Evolutionary conservation across 2,888 invertebrate genomes (phyloP).

Genomic region (Cryptocephalus moraei): DNA sequence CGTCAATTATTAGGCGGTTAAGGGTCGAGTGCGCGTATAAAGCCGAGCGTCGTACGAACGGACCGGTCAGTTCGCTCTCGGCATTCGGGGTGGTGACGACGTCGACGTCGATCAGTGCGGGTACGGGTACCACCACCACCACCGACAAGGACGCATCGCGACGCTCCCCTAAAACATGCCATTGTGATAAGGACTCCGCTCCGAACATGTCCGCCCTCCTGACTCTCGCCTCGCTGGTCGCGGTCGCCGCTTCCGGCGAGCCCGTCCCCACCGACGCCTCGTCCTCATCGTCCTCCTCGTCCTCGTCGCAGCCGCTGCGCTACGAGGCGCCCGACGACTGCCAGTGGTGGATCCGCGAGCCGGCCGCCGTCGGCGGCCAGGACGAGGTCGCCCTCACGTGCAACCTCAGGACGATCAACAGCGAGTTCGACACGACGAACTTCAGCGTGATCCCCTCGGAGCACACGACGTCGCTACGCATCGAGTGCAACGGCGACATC

Average conservation of each 20-base stretch:
- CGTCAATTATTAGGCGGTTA: no score
- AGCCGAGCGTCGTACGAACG: slow-evolving; percentile 19
- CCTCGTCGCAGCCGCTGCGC: slow-evolving; percentile 33
- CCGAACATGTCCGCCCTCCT: no score
- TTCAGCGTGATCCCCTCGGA: slow-evolving; percentile 79
- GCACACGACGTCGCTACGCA: slow-evolving; percentile 66
- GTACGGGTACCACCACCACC: no score
- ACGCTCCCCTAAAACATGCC: no score
- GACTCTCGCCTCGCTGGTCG: slow-evolving; percentile 5
- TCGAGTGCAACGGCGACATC: slow-evolving; percentile 71
- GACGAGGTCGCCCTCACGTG: slow-evolving; percentile 70
- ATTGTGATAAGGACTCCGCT: no score
- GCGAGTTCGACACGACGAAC: slow-evolving; percentile 80
- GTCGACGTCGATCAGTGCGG: neutral
- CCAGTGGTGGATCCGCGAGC: slow-evolving; percentile 62
- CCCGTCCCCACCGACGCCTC: slow-evolving; percentile 28
- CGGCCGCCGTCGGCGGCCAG: slow-evolving; percentile 42
- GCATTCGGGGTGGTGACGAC: slow-evolving; percentile 14
- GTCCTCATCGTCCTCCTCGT: slow-evolving; percentile 34
- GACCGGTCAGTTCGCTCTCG: slow-evolving; percentile 18
- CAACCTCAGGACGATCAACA: slow-evolving; percentile 73
- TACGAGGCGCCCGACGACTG: slow-evolving; percentile 84
- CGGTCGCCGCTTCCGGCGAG: slow-evolving; percentile 5
- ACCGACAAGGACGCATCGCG: no score
- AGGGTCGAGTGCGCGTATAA: slow-evolving; percentile 3